phyloP scores from a whole-genome alignment of 2,113 vertebrate genomes.

The Phaetusa simplex region DNA sequence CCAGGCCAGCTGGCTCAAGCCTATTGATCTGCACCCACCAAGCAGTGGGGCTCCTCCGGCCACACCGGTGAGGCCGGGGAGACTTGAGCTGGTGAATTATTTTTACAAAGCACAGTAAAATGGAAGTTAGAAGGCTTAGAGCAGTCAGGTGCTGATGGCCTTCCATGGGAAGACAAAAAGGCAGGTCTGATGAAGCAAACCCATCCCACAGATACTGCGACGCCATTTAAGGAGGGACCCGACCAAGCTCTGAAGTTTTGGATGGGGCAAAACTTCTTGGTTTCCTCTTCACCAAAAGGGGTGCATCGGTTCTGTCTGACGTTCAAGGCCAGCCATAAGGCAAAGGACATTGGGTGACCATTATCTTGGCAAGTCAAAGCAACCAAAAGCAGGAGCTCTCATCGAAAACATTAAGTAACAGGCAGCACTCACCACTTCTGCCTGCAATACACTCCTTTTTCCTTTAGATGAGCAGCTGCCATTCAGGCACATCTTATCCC shows the following conservation, averaged over 20 bases:
- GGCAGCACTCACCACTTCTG: not conserved
- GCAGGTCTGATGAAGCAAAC: not conserved
- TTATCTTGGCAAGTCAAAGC: not conserved
- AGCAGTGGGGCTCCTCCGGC: not conserved
- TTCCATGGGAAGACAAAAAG: not conserved
- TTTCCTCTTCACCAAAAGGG: not conserved
- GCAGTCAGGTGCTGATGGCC: not conserved
- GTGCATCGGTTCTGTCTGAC: not conserved
- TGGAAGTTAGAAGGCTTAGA: not conserved
- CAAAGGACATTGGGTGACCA: not conserved
- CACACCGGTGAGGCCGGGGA: rapidly evolving
- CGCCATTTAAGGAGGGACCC: not conserved
- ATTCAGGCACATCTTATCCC: not conserved
- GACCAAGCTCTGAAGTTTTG: not conserved
- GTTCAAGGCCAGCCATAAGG: not conserved
- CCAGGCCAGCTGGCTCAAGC: not conserved
- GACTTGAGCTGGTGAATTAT: rapidly evolving
- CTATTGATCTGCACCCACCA: not conserved
- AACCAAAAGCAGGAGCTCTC: not conserved
- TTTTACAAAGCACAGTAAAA: not conserved
- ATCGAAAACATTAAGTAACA: not conserved
- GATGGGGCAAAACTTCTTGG: not conserved
- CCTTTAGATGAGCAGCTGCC: not conserved
- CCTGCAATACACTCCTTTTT: not conserved
- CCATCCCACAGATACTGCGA: not conserved